A percentile compares a stretch with the other conserved stretches of the same genome.
Conservation (phyloP, 2,797 vertebrate species). For the Distichodus sexfasciatus region DNA sequence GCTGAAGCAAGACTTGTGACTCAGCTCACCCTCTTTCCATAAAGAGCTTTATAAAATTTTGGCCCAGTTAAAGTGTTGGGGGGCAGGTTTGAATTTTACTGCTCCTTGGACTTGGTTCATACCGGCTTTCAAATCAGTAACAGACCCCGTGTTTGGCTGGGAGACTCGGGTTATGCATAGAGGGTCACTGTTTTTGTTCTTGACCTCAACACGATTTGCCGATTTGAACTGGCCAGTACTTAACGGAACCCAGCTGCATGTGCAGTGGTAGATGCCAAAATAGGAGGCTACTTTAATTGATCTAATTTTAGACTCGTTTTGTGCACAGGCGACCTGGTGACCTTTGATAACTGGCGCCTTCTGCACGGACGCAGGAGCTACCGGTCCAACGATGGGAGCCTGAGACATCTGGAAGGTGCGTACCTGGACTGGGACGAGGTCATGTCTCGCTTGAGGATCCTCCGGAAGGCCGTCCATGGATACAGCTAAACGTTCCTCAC, state of each 20-base stretch:
- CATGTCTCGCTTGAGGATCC: constrained; percentile 85
- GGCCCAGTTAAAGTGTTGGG: too few relatives aligned
- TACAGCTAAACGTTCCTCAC: constrained; percentile 45
- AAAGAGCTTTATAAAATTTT: neutral
- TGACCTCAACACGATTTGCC: constrained; percentile 3
- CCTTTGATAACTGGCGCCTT: constrained; percentile 93
- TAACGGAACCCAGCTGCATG: neutral
- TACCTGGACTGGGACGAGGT: constrained; percentile 96
- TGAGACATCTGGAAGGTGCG: constrained; percentile 86
- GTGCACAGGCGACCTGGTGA: constrained; percentile 83
- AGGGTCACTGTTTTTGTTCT: constrained; percentile 13
- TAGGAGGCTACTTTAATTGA: too few relatives aligned
- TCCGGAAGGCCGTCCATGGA: constrained; percentile 65
- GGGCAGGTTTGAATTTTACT: neutral
- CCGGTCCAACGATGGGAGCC: constrained; percentile 44
- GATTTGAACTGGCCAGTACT: neutral
- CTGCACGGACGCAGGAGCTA: constrained; percentile 84
- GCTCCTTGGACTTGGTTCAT: neutral
- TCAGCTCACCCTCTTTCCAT: neutral
- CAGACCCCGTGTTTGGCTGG: constrained; percentile 27
- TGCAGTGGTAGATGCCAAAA: neutral
- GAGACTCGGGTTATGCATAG: neutral
- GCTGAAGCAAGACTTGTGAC: neutral
- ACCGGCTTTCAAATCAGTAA: constrained; percentile 19
- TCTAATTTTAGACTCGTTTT: neutral